These are phyloP conservation scores for Alethe diademata DNA, from an alignment of 2,113 vertebrate species.

Conservation along the genomic window DNA sequence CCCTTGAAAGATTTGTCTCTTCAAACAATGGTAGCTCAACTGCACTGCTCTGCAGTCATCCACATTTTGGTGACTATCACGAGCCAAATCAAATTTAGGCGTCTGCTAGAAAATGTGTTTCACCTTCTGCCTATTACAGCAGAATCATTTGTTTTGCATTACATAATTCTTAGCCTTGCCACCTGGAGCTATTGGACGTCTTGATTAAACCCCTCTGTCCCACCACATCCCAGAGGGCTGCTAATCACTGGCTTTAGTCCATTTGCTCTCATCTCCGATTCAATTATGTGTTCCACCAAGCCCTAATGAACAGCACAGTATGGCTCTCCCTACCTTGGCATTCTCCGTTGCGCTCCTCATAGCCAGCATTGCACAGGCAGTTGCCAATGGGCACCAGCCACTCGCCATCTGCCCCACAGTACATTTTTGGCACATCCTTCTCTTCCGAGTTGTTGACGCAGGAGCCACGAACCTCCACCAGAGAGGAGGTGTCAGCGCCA, in stretches of 20 bases:
- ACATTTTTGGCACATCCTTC: conserved; percentile 98
- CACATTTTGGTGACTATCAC: neutral
- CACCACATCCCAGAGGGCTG: conserved; percentile 75
- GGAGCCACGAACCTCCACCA: conserved; percentile 96
- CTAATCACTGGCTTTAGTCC: conserved; percentile 84
- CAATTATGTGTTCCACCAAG: conserved; percentile 71
- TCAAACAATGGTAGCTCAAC: neutral
- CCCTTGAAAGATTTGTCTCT: neutral
- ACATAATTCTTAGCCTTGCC: conserved; percentile 66
- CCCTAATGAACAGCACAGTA: conserved; percentile 69
- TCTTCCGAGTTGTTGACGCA: conserved; percentile 98
- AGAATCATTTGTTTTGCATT: conserved; percentile 61
- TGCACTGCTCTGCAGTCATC: conserved; percentile 3
- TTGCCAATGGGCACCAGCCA: conserved; percentile 99
- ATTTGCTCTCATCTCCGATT: conserved; percentile 80
- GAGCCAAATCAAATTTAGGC: conserved; percentile 40
- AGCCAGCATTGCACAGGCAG: conserved; percentile 94
- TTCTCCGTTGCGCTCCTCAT: conserved; percentile 88
- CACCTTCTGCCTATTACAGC: conserved; percentile 61
- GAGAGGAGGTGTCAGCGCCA: conserved; percentile 92
- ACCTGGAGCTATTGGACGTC: conserved; percentile 75
- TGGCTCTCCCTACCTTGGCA: conserved; percentile 89
- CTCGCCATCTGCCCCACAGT: conserved; percentile 96
- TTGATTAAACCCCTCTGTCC: conserved; percentile 76
- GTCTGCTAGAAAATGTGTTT: conserved; percentile 63